Base-by-base conservation (phyloP, 2,888 invertebrate species). In the Drosophila paranaensis region DNA sequence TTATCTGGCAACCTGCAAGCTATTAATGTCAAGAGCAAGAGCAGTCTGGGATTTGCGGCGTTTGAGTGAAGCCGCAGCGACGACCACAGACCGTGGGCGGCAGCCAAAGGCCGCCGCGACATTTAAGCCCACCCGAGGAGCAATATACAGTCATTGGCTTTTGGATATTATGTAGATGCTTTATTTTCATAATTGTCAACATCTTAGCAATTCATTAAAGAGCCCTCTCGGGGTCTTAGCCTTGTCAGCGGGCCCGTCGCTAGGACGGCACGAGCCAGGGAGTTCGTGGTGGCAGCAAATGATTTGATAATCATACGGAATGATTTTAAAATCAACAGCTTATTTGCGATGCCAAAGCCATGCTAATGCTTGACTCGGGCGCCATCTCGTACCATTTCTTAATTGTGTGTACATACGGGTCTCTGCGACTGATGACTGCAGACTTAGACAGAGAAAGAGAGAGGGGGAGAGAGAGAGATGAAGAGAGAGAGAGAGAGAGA, bases 321-420 rank as follows among this genome's bases (percentile, higher is more conserved):
- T 78, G 71, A 80, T 87, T 80, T 80, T 66, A 74, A 82, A 80
- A 81, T 84, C 81, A 81, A 88, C 88, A 85, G 80, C 69, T 79
- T 83, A 79, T 81, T 81, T 81, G 68, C 61, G 53, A 66, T 60
- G 73, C 77, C 73, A 67, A 65, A 64, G 58, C 68, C 75, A 75
- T 87, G 77, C 70, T 70, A 79, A 65, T 73, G 73, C 62, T 55
- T 27, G 55, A 51, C 72, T 66, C 51, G 55, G 57, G 39, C 56
- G 56, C 48, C 53, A 69, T 61, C 68, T 77, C 63, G 65, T 48
- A 77, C 54, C 73, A 73, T 74, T 84, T 74, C 74, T 71, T 88
- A 84, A 84, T 84, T 84, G 79, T 84, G 69, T 84, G 85, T 87
- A 78, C 80, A 77, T 56, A 72, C 67, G 62, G 61, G 58, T 55